phyloP scores from a whole-genome alignment of 2,113 vertebrate genomes.

The Corythoichthys intestinalis region DNA sequence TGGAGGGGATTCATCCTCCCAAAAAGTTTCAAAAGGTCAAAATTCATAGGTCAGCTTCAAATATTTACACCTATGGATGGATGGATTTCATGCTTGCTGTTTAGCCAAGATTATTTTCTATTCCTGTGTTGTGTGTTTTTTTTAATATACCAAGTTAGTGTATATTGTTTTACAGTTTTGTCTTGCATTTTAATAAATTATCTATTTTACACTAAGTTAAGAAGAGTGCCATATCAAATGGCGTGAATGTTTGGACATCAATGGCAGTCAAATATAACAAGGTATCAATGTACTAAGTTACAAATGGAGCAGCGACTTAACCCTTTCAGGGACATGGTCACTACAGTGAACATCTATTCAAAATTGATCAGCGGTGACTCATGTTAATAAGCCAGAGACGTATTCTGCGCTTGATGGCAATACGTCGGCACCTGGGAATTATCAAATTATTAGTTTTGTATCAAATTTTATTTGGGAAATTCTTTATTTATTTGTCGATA shows the following conservation, averaged over 20 bases:
- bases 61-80: background rate
- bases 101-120: background rate
- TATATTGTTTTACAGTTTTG: background rate
- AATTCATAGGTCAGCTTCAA: background rate
- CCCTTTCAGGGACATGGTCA: no score
- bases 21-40: background rate
- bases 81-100: background rate
- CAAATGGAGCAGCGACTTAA: no score
- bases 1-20: background rate
- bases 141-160: background rate
- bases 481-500: no score
- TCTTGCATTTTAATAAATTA: background rate
- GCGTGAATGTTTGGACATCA: background rate
- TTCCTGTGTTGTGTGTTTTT: background rate
- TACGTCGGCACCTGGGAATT: no score
- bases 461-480: no score
- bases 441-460: no score
- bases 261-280: no score
- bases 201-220: background rate
- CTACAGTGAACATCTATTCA: no score
- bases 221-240: background rate
- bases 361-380: no score
- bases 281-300: no score
- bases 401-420: no score
- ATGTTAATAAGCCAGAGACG: no score